These are phyloP conservation scores for Microcebus lehilahytsara DNA, from an alignment of 2,113 vertebrate genomes.

Conservation along the genomic window DNA sequence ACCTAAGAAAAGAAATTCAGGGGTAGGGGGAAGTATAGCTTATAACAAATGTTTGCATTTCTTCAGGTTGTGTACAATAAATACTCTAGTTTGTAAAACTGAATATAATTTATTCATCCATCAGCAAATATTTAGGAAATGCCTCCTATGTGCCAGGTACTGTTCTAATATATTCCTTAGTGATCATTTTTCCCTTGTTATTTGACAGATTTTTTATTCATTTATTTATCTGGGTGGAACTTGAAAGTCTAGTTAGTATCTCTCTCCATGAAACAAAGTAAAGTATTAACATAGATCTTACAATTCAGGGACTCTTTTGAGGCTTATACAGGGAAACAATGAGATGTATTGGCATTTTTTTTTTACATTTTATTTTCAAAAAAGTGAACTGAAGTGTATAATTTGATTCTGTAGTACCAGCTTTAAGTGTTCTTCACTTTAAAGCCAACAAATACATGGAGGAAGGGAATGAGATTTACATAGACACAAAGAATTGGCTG, in stretches of 20 bases:
- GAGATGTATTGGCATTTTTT: background rate
- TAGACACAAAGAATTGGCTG: background rate
- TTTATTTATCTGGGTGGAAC: background rate
- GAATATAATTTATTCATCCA: background rate
- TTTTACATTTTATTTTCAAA: background rate
- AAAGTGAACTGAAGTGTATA: background rate
- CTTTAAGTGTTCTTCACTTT: background rate
- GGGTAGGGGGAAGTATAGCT: background rate
- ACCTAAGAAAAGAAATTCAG: background rate
- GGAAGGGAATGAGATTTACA: too few relatives aligned
- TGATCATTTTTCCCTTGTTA: background rate
- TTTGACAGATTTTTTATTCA: background rate
- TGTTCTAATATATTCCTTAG: background rate
- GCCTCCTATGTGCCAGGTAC: too few relatives aligned
- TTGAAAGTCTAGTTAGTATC: conserved; percentile 7
- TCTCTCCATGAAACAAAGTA: background rate
- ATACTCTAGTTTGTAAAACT: background rate
- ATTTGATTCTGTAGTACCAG: background rate
- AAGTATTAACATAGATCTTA: background rate
- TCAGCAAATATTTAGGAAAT: background rate
- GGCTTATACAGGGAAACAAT: background rate
- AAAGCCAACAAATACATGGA: background rate
- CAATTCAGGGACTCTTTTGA: background rate
- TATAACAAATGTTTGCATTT: background rate
- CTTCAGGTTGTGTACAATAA: background rate